Percentiles rank a stretch among this genome's conserved stretches.
Evolutionary conservation across 2,888 invertebrate genomes (phyloP).

Genomic region (Athalia circularis): DNA sequence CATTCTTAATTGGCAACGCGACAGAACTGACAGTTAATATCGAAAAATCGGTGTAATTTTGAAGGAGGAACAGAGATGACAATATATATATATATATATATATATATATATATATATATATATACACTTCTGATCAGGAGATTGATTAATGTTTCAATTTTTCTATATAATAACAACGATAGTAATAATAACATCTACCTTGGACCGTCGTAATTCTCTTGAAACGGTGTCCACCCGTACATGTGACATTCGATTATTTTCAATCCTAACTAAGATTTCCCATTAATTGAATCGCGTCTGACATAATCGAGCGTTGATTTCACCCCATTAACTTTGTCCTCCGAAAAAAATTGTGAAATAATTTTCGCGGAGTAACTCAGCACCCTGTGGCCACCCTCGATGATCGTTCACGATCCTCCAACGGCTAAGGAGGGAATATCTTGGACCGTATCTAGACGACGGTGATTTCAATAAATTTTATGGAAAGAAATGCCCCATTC

Average conservation of each 20-base stretch:
- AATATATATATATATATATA: background rate
- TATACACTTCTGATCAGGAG: constrained; percentile 29
- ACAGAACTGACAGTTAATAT: no score
- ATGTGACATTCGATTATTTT: constrained; percentile 31
- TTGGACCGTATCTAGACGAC: no score
- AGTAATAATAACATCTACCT: no score
- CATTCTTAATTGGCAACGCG: no score
- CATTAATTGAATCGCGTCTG: constrained; percentile 22
- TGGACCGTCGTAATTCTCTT: background rate
- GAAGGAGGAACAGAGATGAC: background rate
- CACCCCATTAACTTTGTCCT: constrained; percentile 14
- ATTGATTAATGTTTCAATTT: constrained; percentile 35
- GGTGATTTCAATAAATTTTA: no score
- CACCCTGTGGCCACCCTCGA: no score
- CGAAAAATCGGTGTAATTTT: background rate
- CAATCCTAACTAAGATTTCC: constrained; percentile 30
- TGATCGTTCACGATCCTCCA: no score
- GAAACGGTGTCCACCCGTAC: background rate
- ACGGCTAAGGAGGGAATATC: no score
- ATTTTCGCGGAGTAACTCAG: no score
- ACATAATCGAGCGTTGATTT: background rate
- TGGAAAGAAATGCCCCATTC: no score
- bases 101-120: background rate
- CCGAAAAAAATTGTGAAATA: background rate
- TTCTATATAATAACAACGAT: background rate